Base-by-base conservation (phyloP, 1,140 invertebrate species). In the Pseudomyrmex pallidus region DNA sequence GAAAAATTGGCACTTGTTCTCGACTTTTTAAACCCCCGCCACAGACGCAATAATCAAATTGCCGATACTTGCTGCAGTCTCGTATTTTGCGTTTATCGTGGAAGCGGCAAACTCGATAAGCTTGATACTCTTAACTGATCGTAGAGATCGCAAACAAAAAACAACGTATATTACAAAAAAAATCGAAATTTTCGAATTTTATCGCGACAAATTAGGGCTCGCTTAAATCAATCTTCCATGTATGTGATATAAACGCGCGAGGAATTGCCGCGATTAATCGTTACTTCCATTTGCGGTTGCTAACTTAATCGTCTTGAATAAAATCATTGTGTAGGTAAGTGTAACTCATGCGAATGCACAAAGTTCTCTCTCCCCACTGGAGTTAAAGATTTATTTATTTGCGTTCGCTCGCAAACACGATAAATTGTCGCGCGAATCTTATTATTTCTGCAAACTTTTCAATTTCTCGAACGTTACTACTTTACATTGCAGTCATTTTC, bases 381-480 rank as follows among this genome's bases (percentile, higher is more conserved):
- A 44, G 20, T 63, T 44, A 13, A 9, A 78, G 68, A 25, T 61
- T 80, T 59, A 61, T 72, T 80, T 52, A 73, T 73, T 73, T 46
- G 44, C 0, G 7, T 17, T 10, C 20, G 15, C 17, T 12, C 35
- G 57, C 64, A 9, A 9, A 15, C 44, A 57, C 12, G 54, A 72
- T 72, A 80, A 80, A 80, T 70, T 70, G n/a, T 61, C 20, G 54
- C 54, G 15, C 52, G 44, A 3, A 80, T 72, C 61, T 48, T 78
- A 59, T 78, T 15, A 59, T 78, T 15, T 70, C 52, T 17, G 0
- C 35, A 2, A 0, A 1, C 12, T 13, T 56, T 46, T 54, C 7
- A 12, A 10, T 35, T 20, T 57, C 4, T 1, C 9, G 17, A 9
- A 46, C 10, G 8, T 78, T 46, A 50, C 48, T 70, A 66, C 44